Evolutionary conservation across 2,888 invertebrate genomes (phyloP), one percentile per base, ranked within the genome.

Genomic region (Dichetophora obliterata): DNA sequence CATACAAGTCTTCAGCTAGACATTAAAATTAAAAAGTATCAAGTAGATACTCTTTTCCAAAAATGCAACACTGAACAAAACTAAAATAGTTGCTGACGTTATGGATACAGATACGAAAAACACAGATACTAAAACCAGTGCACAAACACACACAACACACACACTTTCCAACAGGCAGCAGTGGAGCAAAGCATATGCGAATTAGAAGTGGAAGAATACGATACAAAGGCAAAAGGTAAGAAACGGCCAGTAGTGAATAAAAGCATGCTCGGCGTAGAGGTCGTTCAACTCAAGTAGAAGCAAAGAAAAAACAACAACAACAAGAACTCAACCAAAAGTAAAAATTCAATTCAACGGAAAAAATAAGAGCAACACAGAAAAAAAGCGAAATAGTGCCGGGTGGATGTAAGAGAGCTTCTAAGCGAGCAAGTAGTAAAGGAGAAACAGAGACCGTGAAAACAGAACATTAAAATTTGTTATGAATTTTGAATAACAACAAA

Each of bases 261-360:
- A 80, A 78, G 81, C 82, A 79, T 81, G 78, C 81, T 81, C 81
- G 80, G 79, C 81, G 77, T 34, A 11, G 50, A 78, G 81, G 81
- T 78, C 82, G 75, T 82, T 82, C 75, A 82, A 78, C 80, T 78
- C 79, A 50, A 63, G 50, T 65, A 77, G 57, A 69, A 75, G 50
- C 66, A 68, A 50, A 16, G 24, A 27, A 27, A 50, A 48, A 48
- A 73, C 57, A 63, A 43, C 22, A 59, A 43, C 27, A 24, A 54
- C 63, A 50, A n/a, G 24, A 27, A 48, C n/a, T n/a, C 37, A 34
- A 19, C 71, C 16, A 9, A 63, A 63, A 68, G 48, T 68, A 68
- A 50, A 68, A 68, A 68, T 27, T 50, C 68, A 68, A 68, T 68
- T 68, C 50, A 68, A 68, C 68, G 24, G 37, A 68, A 65, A 77